Percentiles rank a stretch among this genome's conserved stretches.
Evolutionary conservation across 2,888 invertebrate species (phyloP).

Genomic region (Aricia artaxerxes): DNA sequence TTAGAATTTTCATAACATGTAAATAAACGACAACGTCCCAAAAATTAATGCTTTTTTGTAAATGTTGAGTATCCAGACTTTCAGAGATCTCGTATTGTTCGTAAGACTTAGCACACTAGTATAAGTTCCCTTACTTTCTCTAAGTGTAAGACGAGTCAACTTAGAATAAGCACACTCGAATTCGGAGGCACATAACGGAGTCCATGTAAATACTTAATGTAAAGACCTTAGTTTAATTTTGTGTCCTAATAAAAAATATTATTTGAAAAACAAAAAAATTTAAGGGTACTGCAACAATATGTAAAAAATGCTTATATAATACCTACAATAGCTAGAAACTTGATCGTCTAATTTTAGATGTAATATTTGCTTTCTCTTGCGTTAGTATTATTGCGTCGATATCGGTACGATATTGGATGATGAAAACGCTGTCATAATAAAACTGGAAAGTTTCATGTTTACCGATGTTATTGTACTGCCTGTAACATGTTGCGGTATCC

Average conservation of each 20-base stretch:
- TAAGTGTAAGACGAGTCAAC: conserved; percentile 38
- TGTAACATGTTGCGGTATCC: conserved; percentile 36
- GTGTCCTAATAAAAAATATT: conserved; percentile 52
- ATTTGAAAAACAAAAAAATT: conserved; percentile 37
- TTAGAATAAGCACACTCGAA: conserved; percentile 54
- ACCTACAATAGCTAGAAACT: not conserved
- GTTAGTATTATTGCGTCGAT: not conserved
- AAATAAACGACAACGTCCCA: conserved; percentile 28
- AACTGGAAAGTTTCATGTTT: not conserved
- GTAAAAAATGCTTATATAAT: conserved; percentile 43
- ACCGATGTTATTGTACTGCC: conserved; percentile 5
- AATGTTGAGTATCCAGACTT: conserved; percentile 78
- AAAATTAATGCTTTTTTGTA: conserved; percentile 56
- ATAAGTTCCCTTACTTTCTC: conserved; percentile 40
- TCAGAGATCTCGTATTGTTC: conserved; percentile 79
- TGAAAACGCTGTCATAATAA: not conserved
- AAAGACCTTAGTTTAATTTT: conserved; percentile 55
- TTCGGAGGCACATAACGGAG: conserved; percentile 43
- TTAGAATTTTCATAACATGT: conserved; percentile 27
- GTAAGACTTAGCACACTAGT: conserved; percentile 70
- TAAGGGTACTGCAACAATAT: conserved; percentile 38
- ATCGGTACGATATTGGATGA: not conserved
- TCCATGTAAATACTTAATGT: conserved; percentile 60
- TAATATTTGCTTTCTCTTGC: not conserved
- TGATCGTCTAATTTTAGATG: not conserved